These are phyloP conservation scores for Drosophila helvetica DNA, from an alignment of 2,888 invertebrate species.

Conservation along the genomic window DNA sequence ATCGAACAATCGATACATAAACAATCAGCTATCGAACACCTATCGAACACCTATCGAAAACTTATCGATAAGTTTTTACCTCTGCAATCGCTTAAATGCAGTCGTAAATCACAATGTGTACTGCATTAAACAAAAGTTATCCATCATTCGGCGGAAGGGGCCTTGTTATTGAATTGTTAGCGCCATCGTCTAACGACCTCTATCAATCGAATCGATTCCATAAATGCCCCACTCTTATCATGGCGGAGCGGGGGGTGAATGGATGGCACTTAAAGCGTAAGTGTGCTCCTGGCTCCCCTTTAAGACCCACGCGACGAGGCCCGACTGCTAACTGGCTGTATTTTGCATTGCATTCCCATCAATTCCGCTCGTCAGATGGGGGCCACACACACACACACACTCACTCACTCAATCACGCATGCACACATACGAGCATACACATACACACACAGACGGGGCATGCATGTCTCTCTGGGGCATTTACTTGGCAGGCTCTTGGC, in stretches of 20 bases:
- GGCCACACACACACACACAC: constrained; percentile 21
- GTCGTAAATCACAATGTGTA: not conserved
- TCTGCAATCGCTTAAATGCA: not conserved
- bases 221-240: not conserved
- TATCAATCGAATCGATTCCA: not conserved
- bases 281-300: constrained; percentile 5
- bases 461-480: constrained; percentile 55
- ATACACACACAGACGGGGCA: constrained; percentile 4
- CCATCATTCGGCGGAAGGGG: not conserved
- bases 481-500: constrained; percentile 67
- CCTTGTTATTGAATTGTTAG: not conserved
- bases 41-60: too few relatives aligned
- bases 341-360: constrained; percentile 45
- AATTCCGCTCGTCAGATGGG: constrained; percentile 53
- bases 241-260: constrained; percentile 1
- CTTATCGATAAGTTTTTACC: not conserved
- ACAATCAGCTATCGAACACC: too few relatives aligned
- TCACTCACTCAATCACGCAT: too few relatives aligned
- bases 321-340: constrained; percentile 38
- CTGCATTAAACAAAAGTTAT: not conserved
- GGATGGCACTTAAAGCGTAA: constrained; percentile 19
- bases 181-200: not conserved
- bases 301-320: constrained; percentile 32
- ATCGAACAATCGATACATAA: too few relatives aligned
- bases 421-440: constrained; percentile 3